These are phyloP conservation scores for Oenanthe melanoleuca DNA, from an alignment of 2,113 vertebrate genomes.

Conservation along the genomic window DNA sequence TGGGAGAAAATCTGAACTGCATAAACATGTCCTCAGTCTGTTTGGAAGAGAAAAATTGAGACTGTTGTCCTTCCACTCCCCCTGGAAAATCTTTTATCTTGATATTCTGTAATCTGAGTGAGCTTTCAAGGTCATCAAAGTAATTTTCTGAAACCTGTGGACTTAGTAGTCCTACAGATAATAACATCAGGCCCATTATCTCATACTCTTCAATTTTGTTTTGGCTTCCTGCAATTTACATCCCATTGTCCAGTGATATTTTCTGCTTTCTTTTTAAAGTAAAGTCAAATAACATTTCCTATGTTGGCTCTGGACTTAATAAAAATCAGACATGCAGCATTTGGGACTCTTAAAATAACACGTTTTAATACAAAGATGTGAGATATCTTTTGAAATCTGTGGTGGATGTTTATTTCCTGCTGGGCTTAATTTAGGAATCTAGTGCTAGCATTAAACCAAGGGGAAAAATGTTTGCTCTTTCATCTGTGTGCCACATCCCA, in stretches of 20 bases:
- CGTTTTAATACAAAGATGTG: conserved; percentile 59
- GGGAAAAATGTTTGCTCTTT: conserved; percentile 53
- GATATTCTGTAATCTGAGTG: not conserved
- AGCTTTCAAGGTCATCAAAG: conserved; percentile 62
- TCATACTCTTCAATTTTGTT: conserved; percentile 69
- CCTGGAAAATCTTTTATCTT: not conserved
- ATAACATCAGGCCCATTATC: conserved; percentile 49
- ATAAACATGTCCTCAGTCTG: not conserved
- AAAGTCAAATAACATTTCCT: conserved; percentile 46
- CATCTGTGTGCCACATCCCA: conserved; percentile 43
- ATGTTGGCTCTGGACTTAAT: conserved; percentile 51
- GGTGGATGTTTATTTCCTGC: conserved; percentile 63
- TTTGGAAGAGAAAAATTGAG: conserved; percentile 16
- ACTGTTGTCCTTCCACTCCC: not conserved
- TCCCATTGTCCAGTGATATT: conserved; percentile 64
- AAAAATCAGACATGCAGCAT: conserved; percentile 54
- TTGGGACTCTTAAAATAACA: conserved; percentile 61
- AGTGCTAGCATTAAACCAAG: conserved; percentile 45
- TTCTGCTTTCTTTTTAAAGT: conserved; percentile 60
- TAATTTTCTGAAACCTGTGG: conserved; percentile 17
- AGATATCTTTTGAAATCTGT: conserved; percentile 64
- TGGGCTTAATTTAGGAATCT: conserved; percentile 63
- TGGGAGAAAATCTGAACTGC: not conserved
- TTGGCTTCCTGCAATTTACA: conserved; percentile 72
- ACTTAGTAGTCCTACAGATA: conserved; percentile 51